phyloP scores from a whole-genome alignment of 2,797 vertebrate genomes.

The Sebastes trivittatus region DNA sequence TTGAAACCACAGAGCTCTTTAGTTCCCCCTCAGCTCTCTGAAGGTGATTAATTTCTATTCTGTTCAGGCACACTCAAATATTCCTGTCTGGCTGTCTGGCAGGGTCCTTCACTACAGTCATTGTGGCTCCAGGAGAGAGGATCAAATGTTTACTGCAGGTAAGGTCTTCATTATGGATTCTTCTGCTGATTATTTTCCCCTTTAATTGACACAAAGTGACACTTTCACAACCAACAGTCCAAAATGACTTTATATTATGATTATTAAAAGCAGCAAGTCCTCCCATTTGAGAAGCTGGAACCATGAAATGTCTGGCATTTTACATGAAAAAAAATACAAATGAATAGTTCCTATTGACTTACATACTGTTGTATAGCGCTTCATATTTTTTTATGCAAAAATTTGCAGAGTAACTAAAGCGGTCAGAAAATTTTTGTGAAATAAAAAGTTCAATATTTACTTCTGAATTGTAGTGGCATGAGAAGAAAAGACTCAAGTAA shows the following conservation, averaged over 20 bases:
- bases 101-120: constrained; percentile 80
- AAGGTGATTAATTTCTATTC: background rate
- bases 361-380: background rate
- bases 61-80: constrained; percentile 72
- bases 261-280: background rate
- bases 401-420: background rate
- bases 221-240: background rate
- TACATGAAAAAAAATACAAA: background rate
- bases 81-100: constrained; percentile 83
- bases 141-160: constrained; percentile 87
- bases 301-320: background rate
- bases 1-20: background rate
- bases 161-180: background rate
- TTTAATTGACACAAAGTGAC: background rate
- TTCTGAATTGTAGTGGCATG: background rate
- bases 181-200: background rate
- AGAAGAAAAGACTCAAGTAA: background rate
- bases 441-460: background rate
- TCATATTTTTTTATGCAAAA: background rate
- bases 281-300: background rate
- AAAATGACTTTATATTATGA: background rate
- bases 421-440: background rate
- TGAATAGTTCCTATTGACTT: background rate
- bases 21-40: background rate
- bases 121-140: constrained; percentile 83